phyloP scores from a whole-genome alignment of 2,113 vertebrate genomes.

The Raja brachyura region DNA sequence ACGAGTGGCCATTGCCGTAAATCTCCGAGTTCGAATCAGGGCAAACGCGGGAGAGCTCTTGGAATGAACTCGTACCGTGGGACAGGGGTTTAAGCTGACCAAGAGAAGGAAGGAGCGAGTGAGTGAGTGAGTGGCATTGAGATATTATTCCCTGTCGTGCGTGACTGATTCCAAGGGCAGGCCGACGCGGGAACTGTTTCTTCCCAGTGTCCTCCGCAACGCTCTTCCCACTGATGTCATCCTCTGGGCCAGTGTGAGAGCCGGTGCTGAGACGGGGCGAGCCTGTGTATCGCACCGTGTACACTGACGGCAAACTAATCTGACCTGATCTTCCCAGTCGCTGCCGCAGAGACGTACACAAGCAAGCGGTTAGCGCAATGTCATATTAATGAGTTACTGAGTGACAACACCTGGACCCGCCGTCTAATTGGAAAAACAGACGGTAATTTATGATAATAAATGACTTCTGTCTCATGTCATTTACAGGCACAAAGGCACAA shows the following conservation, averaged over 20 bases:
- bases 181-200: not conserved
- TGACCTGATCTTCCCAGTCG: not conserved
- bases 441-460: constrained; percentile 27
- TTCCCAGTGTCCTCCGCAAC: not conserved
- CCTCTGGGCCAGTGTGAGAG: not conserved
- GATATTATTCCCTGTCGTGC: not conserved
- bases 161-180: not conserved
- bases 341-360: not conserved
- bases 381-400: not conserved
- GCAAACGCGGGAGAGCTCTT: too few species aligned
- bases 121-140: not conserved
- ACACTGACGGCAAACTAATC: not conserved
- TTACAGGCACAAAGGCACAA: not conserved
- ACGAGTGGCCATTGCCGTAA: too few species aligned
- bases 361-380: not conserved
- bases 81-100: too few species aligned
- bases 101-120: not conserved
- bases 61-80: too few species aligned
- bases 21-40: too few species aligned
- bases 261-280: not conserved
- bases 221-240: not conserved
- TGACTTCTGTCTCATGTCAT: not conserved
- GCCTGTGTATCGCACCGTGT: not conserved
- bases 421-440: not conserved
- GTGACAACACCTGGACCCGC: not conserved